These are phyloP conservation scores for Enteromius fasciolatus DNA, from an alignment of 2,797 vertebrate genomes.

Conservation along the genomic window DNA sequence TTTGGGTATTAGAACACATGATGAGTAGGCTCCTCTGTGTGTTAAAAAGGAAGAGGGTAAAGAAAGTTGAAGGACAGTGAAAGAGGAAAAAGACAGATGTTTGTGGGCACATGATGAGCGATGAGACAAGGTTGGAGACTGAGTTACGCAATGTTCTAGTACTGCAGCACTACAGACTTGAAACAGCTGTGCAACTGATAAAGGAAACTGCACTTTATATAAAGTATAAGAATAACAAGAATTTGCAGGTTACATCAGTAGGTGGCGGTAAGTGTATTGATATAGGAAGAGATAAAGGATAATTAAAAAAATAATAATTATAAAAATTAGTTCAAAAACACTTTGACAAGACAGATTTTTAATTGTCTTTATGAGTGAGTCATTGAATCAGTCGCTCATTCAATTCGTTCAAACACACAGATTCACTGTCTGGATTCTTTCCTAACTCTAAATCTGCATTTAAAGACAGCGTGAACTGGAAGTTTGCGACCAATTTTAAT, in stretches of 20 bases:
- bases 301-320: too few relatives aligned
- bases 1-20: conserved; percentile 13
- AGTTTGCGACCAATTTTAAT: too few relatives aligned
- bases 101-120: neutral
- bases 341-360: neutral
- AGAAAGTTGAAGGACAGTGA: conserved; percentile 3
- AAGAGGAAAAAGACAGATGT: neutral
- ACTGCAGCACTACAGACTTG: neutral
- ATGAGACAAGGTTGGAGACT: neutral
- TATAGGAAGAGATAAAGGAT: neutral
- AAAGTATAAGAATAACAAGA: neutral
- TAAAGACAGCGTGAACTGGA: neutral
- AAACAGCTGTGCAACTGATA: neutral
- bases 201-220: neutral
- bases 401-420: neutral
- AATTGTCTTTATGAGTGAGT: neutral
- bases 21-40: neutral
- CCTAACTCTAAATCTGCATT: neutral
- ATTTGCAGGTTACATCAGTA: neutral
- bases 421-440: neutral
- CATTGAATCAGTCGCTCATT: neutral
- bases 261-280: neutral
- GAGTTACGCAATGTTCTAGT: neutral
- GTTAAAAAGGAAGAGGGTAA: neutral
- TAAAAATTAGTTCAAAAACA: neutral